Percentiles rank a stretch among this genome's conserved stretches.
Conservation (phyloP, 2,113 vertebrate species). For the Sisor rabdophorus region DNA sequence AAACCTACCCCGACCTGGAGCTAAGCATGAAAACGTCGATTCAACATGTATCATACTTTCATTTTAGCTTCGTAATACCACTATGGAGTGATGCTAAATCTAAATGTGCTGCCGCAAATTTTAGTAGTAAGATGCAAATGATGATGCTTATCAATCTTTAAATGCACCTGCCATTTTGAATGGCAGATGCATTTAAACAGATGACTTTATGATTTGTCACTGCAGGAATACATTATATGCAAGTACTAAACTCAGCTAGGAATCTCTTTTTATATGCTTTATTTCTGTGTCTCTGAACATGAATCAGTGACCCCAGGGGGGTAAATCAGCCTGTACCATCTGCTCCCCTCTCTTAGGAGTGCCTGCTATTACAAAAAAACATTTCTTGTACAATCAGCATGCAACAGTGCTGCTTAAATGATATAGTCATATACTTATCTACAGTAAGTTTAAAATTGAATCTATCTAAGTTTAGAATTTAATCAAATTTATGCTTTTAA, state of each 20-base stretch:
- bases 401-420: background rate
- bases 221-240: slow-evolving; percentile 1
- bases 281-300: slow-evolving; percentile 40
- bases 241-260: slow-evolving; percentile 13
- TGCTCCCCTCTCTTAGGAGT: slow-evolving; percentile 41
- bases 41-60: background rate
- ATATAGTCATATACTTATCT: background rate
- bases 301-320: slow-evolving; percentile 40
- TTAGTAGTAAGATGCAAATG: background rate
- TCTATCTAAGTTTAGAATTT: background rate
- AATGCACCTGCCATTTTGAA: background rate
- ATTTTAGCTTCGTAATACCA: background rate
- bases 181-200: slow-evolving; percentile 14
- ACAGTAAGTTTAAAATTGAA: background rate
- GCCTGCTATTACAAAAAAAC: slow-evolving; percentile 33
- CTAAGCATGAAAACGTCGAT: background rate
- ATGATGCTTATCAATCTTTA: background rate
- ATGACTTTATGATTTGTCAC: slow-evolving; percentile 24
- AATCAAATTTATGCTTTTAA: background rate
- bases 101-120: background rate
- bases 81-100: background rate
- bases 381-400: background rate
- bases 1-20: background rate
- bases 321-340: slow-evolving; percentile 47
- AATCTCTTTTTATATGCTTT: slow-evolving; percentile 26